These are phyloP conservation scores for Thalpophila matura DNA, from an alignment of 2,888 invertebrate genomes.

Conservation along the genomic window DNA sequence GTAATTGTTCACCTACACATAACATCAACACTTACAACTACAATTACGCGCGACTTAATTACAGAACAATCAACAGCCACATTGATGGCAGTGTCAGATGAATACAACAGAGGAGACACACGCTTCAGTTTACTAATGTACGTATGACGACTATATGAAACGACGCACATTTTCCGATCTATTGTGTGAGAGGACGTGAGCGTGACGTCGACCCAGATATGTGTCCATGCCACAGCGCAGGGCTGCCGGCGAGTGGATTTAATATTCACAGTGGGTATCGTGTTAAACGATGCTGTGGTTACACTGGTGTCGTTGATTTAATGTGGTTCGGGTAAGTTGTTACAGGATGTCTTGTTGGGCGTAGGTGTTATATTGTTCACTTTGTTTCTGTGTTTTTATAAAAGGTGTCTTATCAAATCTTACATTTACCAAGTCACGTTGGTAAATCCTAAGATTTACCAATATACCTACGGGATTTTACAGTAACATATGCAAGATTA, in stretches of 20 bases:
- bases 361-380: too few species aligned
- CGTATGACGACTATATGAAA: slow-evolving; percentile 50
- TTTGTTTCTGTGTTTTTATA: not conserved
- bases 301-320: slow-evolving; percentile 13
- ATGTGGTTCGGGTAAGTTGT: not conserved
- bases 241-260: slow-evolving; percentile 45
- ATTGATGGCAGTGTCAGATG: slow-evolving; percentile 21
- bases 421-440: too few species aligned
- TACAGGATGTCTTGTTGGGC: not conserved
- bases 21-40: too few species aligned
- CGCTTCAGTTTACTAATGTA: slow-evolving; percentile 49
- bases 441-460: too few species aligned
- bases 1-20: not conserved
- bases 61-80: not conserved
- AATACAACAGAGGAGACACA: slow-evolving; percentile 20
- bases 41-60: slow-evolving; percentile 14
- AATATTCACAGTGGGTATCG: slow-evolving; percentile 29
- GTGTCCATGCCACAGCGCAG: slow-evolving; percentile 50
- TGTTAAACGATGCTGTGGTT: slow-evolving; percentile 22
- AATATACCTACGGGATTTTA: too few species aligned
- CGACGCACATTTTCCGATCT: slow-evolving; percentile 66
- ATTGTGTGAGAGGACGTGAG: slow-evolving; percentile 59
- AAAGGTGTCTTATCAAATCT: not conserved
- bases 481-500: too few species aligned
- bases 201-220: slow-evolving; percentile 62